Evolutionary conservation across 2,113 vertebrate genomes (phyloP).

Genomic region (Nerophis ophidion): DNA sequence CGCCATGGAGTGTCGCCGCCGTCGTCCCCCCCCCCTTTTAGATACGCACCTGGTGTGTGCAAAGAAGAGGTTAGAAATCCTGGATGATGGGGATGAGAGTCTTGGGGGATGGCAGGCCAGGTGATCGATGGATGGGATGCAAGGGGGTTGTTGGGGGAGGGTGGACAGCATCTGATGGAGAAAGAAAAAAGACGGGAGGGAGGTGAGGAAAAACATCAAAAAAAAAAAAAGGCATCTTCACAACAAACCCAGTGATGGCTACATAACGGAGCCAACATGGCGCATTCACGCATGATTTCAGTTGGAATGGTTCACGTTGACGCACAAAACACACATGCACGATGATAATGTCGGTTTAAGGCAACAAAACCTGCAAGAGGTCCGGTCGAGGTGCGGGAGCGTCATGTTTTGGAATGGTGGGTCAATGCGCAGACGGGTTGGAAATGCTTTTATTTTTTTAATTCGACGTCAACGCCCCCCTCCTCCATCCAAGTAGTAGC

Average conservation of each 20-base stretch:
- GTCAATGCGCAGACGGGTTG: conserved; percentile 66
- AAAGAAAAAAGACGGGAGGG: neutral
- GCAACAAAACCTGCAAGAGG: conserved; percentile 11
- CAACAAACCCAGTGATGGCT: neutral
- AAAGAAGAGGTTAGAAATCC: no score
- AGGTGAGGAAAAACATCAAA: conserved; percentile 1
- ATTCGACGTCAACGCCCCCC: conserved; percentile 61
- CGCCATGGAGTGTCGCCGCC: conserved; percentile 20
- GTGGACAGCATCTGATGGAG: conserved; percentile 56
- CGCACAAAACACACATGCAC: neutral
- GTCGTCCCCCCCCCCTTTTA: neutral
- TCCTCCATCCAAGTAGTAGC: conserved; percentile 19
- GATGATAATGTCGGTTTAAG: neutral
- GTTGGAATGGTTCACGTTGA: neutral
- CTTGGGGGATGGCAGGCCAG: neutral
- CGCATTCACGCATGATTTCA: conserved; percentile 2
- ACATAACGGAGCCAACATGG: neutral
- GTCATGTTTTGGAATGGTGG: conserved; percentile 66
- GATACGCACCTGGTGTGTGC: no score
- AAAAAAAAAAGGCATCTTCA: no score
- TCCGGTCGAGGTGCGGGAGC: conserved; percentile 57
- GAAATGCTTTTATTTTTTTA: conserved; percentile 57
- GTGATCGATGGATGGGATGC: conserved; percentile 12
- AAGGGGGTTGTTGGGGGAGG: conserved; percentile 35
- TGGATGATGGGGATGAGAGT: no score